phyloP scores from a whole-genome alignment of 2,113 vertebrate genomes.

The Macaca nemestrina region DNA sequence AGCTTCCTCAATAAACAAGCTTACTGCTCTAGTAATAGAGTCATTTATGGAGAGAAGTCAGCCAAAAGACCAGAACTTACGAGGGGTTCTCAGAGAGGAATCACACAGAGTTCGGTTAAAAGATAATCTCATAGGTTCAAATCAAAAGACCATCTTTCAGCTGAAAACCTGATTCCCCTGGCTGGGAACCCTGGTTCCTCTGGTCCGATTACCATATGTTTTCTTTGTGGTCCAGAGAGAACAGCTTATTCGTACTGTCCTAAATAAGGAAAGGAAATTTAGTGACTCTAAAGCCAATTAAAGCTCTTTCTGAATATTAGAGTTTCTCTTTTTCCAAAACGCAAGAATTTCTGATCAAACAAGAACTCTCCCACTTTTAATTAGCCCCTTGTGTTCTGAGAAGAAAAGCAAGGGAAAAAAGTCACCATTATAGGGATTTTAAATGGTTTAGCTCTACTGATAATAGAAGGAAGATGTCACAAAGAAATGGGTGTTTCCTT shows the following conservation, averaged over 20 bases:
- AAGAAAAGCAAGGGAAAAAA: conserved; percentile 52
- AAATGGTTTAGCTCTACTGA: conserved; percentile 23
- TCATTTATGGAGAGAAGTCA: conserved; percentile 57
- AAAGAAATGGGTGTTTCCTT: neutral
- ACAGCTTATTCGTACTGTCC: neutral
- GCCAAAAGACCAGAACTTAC: neutral
- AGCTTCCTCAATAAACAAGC: conserved; percentile 56
- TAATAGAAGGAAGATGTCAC: neutral
- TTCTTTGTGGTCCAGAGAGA: neutral
- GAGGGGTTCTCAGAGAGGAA: conserved; percentile 23
- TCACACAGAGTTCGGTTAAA: neutral
- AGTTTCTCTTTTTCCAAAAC: conserved; percentile 35
- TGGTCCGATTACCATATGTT: neutral
- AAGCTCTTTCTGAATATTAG: conserved; percentile 24
- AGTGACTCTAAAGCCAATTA: conserved; percentile 47
- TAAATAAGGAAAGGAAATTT: neutral
- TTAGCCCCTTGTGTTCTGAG: conserved; percentile 56
- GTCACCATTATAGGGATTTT: neutral
- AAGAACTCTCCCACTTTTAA: conserved; percentile 55
- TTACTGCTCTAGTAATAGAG: conserved; percentile 30
- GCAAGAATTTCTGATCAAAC: conserved; percentile 63
- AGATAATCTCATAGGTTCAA: conserved; percentile 1
- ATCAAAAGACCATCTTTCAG: neutral
- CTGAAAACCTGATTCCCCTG: neutral
- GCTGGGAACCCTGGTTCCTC: neutral